Base-by-base conservation (phyloP, 2,888 invertebrate species). In the Nymphalis c-album region DNA sequence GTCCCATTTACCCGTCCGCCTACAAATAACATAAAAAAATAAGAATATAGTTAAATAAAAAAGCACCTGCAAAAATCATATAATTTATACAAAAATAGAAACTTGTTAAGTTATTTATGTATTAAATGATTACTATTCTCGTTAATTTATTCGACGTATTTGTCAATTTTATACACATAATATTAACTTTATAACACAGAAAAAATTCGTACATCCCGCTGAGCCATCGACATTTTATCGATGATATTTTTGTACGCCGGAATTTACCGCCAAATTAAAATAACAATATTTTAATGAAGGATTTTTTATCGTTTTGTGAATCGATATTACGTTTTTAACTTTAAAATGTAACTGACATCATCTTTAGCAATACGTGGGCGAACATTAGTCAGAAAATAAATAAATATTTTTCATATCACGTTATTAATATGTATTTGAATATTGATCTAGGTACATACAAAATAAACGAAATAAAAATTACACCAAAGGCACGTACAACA, bases 231-330 rank as follows among this genome's bases (percentile, higher is more conserved):
- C 67, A 68, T 75, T 77, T 81, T 77, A 84, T 73, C 69, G 70
- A 60, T 63, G 66, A 77, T 78, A 80, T 83, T 80, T 75, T 78
- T 80, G 76, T 77, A 76, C 73, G 67, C 46, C 58, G 59, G 73
- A 70, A 76, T 84, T 82, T 78, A 85, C 78, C 74, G 71, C 64
- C 75, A 78, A 76, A 84, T 80, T 76, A 77, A 80, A 79, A 73
- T 70, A 71, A 60, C 79, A 84, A 79, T 81, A 82, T 77, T 71
- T 71, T 73, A 69, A 70, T 58, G 61, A 61, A 63, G 47, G 35
- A 59, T n/a, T 22, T 63, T 35, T 16, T 16, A 40, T 67, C 60
- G 55, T 40, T 40, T 57, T 40, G 13, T 8, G 57, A 57, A 57
- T 40, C 57, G 13, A 57, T 57, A 57, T 40, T 40, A 40, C 17